Evolutionary conservation across 2,797 vertebrate genomes (phyloP).

Genomic region (Lepus townsendii): DNA sequence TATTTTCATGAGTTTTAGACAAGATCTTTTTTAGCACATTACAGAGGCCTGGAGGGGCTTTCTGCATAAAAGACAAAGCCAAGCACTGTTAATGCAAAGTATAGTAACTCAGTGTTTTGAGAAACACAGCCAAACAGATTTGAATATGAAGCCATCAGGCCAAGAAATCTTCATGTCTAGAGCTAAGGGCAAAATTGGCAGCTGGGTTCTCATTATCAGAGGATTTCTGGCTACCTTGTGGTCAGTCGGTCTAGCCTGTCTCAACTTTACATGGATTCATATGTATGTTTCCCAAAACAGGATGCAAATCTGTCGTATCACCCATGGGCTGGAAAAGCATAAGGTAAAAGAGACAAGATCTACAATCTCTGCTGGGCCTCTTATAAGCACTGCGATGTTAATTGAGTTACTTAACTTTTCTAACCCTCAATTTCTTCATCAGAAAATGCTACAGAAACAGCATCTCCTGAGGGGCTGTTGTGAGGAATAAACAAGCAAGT

Average conservation of each 20-base stretch:
- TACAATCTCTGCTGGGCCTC: neutral
- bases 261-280: conserved; percentile 54
- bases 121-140: conserved; percentile 84
- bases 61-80: conserved; percentile 86
- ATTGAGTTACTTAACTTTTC: neutral
- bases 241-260: conserved; percentile 57
- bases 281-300: conserved; percentile 8
- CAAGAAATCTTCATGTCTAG: conserved; percentile 83
- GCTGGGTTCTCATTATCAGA: conserved; percentile 78
- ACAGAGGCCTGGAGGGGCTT: conserved; percentile 86
- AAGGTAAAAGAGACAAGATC: neutral
- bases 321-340: neutral
- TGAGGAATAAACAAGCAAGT: conserved; percentile 17
- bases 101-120: conserved; percentile 83
- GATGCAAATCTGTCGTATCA: conserved; percentile 57
- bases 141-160: conserved; percentile 80
- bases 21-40: conserved; percentile 87
- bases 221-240: conserved; percentile 64
- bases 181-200: conserved; percentile 79
- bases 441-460: conserved; percentile 41
- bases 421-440: neutral
- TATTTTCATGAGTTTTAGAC: conserved; percentile 86
- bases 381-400: neutral
- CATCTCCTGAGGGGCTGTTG: conserved; percentile 6
- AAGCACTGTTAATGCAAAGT: conserved; percentile 85